phyloP scores from a whole-genome alignment of 2,797 vertebrate species.

The Xerus rutilus region DNA sequence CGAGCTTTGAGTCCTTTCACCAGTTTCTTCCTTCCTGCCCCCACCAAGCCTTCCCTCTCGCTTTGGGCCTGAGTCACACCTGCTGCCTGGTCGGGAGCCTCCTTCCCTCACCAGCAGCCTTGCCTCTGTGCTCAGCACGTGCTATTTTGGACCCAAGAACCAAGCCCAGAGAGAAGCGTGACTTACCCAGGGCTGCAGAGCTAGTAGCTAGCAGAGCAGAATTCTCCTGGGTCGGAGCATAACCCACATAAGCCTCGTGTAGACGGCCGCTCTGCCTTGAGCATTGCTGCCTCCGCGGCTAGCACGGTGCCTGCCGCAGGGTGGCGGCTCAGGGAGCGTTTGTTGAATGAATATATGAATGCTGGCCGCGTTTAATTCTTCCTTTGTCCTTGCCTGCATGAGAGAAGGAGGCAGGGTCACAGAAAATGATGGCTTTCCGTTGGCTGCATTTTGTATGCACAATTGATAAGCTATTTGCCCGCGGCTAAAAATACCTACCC shows the following conservation, averaged over 20 bases:
- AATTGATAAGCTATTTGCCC: slow-evolving; percentile 80
- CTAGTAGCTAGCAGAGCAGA: neutral
- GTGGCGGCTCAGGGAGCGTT: neutral
- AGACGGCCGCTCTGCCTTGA: neutral
- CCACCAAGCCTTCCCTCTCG: neutral
- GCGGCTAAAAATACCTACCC: slow-evolving; percentile 77
- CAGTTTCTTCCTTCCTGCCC: neutral
- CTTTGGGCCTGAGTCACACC: too few species aligned
- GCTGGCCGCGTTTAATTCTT: neutral
- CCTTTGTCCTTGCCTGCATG: slow-evolving; percentile 61
- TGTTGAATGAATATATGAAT: neutral
- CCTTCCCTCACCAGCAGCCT: neutral
- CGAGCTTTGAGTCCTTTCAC: neutral
- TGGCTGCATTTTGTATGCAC: slow-evolving; percentile 69
- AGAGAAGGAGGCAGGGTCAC: slow-evolving; percentile 49
- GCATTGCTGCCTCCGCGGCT: neutral
- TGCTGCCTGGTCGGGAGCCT: neutral
- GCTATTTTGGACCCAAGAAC: neutral
- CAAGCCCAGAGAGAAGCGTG: neutral
- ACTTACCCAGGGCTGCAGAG: neutral
- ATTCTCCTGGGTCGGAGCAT: too few species aligned
- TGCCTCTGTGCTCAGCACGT: too few species aligned
- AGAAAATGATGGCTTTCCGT: slow-evolving; percentile 67
- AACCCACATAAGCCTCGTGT: neutral
- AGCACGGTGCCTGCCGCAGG: neutral